These are phyloP conservation scores for Chirona hameri DNA, from an alignment of 2,888 invertebrate species.

Conservation along the genomic window DNA sequence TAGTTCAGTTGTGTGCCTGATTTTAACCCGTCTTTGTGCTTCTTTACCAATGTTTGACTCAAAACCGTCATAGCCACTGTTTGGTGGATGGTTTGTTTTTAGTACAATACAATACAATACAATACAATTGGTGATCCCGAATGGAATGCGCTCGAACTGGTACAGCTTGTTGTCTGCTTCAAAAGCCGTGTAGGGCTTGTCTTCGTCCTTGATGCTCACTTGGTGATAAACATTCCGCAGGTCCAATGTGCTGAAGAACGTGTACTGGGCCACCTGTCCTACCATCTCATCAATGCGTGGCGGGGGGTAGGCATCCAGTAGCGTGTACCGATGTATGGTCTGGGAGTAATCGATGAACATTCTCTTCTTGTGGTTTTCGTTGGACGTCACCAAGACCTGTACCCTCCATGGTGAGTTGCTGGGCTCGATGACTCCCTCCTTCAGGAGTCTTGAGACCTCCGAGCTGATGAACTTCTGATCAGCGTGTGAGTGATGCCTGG, in stretches of 20 bases:
- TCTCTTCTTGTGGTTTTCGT: constrained; percentile 34
- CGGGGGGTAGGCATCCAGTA: constrained; percentile 39
- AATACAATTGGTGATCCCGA: constrained; percentile 38
- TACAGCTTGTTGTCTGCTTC: constrained; percentile 36
- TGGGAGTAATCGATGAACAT: constrained; percentile 35
- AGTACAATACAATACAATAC: too few species aligned
- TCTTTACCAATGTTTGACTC: too few species aligned
- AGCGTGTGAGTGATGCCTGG: neutral
- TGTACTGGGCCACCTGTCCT: constrained; percentile 1
- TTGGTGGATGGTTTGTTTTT: too few species aligned
- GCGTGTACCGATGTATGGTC: constrained; percentile 40
- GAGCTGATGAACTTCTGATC: neutral
- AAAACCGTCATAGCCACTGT: too few species aligned
- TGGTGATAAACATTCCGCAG: constrained; percentile 37
- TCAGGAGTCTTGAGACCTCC: neutral
- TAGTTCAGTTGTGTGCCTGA: too few species aligned
- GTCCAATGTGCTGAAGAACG: constrained; percentile 29
- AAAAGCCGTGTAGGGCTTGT: constrained; percentile 37
- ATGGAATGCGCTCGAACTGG: constrained; percentile 36
- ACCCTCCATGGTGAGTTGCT: constrained; percentile 39
- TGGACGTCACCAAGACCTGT: constrained; percentile 36
- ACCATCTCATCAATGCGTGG: constrained; percentile 36
- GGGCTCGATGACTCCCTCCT: constrained; percentile 34
- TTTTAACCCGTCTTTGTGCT: too few species aligned
- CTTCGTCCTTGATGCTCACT: constrained; percentile 33